Evolutionary conservation across 2,113 vertebrate genomes (phyloP), one percentile per base, ranked within the genome.

Genomic region (Tyto alba): DNA sequence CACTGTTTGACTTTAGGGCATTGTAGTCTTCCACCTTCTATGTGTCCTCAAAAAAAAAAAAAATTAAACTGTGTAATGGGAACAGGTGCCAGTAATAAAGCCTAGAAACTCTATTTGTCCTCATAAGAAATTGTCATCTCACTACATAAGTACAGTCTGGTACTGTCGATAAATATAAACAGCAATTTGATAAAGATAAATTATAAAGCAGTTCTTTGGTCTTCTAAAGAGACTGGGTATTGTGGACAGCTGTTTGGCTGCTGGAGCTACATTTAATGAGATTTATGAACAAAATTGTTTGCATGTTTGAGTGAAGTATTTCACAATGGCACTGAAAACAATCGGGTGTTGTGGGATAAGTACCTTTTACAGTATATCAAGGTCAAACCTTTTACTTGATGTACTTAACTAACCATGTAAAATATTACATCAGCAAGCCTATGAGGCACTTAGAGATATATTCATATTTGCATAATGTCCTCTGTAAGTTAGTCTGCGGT

Each of bases 391-490:
- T 98, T 98, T 97, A 97, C 98, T 98, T 98, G 98, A 98, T 98
- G 97, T 97, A 98, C 96, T 98, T 98, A 98, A 98, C 98, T 98
- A 98, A 98, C 97, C 98, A 98, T 98, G 98, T 97, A 98, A 98
- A 98, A 98, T 98, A 98, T 98, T 98, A 98, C 98, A 98, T 98
- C 97, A 98, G 98, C 99, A 98, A 98, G 98, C 98, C 98, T 98
- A 98, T 92, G 67, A 98, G 98, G 98, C 98, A 98, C 98, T 98
- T 96, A 96, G 97, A 98, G 98, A 98, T 98, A 98, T 96, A 97
- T 97, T 97, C 98, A 92, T 97, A 99, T 99, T 99, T 99, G 99
- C 99, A 99, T 99, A 99, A 99, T 99, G 99, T 99, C 99, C 99
- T 99, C 99, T 98, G 98, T 99, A 99, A 98, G 98, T 99, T 98